Base-by-base conservation (phyloP, 2,113 vertebrate species). In the Recurvirostra avosetta region DNA sequence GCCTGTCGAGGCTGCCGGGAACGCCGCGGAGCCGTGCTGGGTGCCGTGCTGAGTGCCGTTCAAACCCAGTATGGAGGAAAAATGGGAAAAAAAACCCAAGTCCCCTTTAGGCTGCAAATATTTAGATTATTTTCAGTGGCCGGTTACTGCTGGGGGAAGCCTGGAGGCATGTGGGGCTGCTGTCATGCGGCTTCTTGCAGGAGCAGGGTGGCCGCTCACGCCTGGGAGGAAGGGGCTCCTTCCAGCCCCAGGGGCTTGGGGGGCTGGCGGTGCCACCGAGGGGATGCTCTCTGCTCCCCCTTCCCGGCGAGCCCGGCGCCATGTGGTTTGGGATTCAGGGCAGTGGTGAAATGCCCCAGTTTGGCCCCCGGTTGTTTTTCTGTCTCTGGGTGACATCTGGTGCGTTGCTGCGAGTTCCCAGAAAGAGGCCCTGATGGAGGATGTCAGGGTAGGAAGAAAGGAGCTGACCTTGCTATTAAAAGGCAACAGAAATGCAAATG, bases 401-500 rank as follows among this genome's bases (percentile, higher is more conserved):
- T 58, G 38, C 27, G 0, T 91, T 80, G 83, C 79, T 84, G 65
- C 0, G 32, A 92, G 92, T 91, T 96, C 86, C 92, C 94, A 96
- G 96, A 94, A 96, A 96, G 96, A 95, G 92, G 92, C 88, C 96
- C 86, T 72, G 88, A 56, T 67, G 71, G 92, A 96, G 88, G 85
- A 96, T 88, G 68, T 91, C 45, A 19, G 92, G 61, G 79, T 92
- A 85, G 86, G 73, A 78, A 92, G 88, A 94, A 91, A 89, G 70
- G 73, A 91, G 40, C 73, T 94, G 94, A 96, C 94, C 91, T 94
- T 74, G 30, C 73, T 92, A 45, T 88, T 88, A 92, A 89, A 95
- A 96, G 58, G 79, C 86, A 93, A 36, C 68, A 87, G 86, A 78
- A 77, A 91, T 91, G 78, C 81, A 58, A 97, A 88, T 45, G n/a